Evolutionary conservation across 2,888 invertebrate species (phyloP).

Genomic region (Caenorhabditis sp.): DNA sequence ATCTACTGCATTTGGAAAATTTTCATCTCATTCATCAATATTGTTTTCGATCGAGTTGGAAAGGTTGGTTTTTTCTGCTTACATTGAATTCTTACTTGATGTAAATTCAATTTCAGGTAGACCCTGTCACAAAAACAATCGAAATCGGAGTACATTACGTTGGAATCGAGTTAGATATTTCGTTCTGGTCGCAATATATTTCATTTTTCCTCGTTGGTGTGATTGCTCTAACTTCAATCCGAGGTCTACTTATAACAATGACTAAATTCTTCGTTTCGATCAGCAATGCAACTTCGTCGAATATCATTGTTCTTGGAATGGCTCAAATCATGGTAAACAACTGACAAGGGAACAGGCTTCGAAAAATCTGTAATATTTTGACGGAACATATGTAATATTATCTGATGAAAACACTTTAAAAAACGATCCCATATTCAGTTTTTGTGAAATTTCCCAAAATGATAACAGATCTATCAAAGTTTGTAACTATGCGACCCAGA

Average conservation of each 20-base stretch:
- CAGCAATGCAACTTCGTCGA: conserved; percentile 94
- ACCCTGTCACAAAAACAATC: conserved; percentile 93
- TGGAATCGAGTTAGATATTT: conserved; percentile 87
- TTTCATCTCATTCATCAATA: conserved; percentile 84
- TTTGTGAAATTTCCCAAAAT: too few relatives aligned
- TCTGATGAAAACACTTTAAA: too few relatives aligned
- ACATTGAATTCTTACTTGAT: too few relatives aligned
- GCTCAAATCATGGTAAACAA: conserved; percentile 97
- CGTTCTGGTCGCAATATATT: conserved; percentile 98
- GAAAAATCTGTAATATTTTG: too few relatives aligned
- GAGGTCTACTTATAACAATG: conserved; percentile 91
- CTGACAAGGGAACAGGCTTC: too few relatives aligned
- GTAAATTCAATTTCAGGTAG: conserved; percentile 76
- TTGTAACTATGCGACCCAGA: too few relatives aligned
- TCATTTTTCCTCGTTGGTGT: conserved; percentile 96
- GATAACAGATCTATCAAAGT: too few relatives aligned
- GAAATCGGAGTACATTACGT: conserved; percentile 97
- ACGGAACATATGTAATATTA: too few relatives aligned
- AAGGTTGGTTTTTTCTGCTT: conserved; percentile 75
- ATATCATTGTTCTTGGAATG: conserved; percentile 91
- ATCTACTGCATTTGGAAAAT: conserved; percentile 99
- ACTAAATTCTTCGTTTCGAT: conserved; percentile 99
- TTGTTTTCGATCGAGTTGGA: conserved; percentile 97
- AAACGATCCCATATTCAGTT: too few relatives aligned
- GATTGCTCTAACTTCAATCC: conserved; percentile 94